Conservation (phyloP, 2,888 invertebrate genomes). For the Notodonta ziczac region DNA sequence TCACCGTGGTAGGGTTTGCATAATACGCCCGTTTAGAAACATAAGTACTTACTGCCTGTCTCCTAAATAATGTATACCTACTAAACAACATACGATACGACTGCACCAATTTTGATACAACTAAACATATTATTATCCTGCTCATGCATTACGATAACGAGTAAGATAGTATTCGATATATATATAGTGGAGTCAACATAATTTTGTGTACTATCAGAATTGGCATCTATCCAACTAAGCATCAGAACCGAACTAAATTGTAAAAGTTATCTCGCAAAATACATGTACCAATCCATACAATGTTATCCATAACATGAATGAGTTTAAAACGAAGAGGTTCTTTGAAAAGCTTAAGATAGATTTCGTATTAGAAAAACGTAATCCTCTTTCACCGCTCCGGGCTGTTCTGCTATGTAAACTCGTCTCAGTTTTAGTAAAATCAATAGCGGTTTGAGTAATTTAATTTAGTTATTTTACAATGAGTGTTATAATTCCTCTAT, state of each 20-base stretch:
- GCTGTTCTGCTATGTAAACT: conserved; percentile 36
- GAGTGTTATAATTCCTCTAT: not conserved
- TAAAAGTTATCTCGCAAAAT: not conserved
- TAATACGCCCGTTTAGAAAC: conserved; percentile 18
- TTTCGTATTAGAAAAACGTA: conserved; percentile 43
- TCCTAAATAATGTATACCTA: conserved; percentile 9
- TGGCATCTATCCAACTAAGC: too few species aligned
- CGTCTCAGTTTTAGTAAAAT: conserved; percentile 10
- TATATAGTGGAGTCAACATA: too few species aligned
- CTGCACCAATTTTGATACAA: too few species aligned
- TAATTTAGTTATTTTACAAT: not conserved
- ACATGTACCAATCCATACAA: not conserved
- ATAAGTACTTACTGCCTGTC: conserved; percentile 8
- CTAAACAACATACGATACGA: too few species aligned
- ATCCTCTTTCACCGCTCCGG: conserved; percentile 48
- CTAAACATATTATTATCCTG: too few species aligned
- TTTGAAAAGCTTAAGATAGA: conserved; percentile 51
- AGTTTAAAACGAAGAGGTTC: conserved; percentile 55
- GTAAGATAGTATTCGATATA: too few species aligned
- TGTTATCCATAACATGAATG: conserved; percentile 41
- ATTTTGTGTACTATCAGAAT: too few species aligned
- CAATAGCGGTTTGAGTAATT: not conserved
- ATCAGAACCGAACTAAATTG: too few species aligned
- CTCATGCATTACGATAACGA: too few species aligned
- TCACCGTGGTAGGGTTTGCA: conserved; percentile 32